Evolutionary conservation across 2,113 vertebrate species (phyloP).

Genomic region (Labeo rohita): DNA sequence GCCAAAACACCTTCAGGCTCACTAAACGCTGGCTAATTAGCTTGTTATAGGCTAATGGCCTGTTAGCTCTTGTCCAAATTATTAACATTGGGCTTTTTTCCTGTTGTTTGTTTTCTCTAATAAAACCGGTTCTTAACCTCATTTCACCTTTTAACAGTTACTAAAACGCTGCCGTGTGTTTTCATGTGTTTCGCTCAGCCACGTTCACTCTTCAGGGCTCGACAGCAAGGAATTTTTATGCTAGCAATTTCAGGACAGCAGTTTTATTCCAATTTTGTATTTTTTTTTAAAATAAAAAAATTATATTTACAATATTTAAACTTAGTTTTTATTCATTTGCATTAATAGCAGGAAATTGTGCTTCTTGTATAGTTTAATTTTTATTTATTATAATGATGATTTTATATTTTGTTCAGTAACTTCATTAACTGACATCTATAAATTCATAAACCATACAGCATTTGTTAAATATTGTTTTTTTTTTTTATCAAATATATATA

Average conservation of each 20-base stretch:
- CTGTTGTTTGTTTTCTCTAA: conserved; percentile 26
- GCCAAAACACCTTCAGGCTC: conserved; percentile 39
- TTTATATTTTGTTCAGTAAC: too few relatives aligned
- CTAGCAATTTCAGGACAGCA: not conserved
- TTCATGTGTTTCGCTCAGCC: conserved; percentile 11
- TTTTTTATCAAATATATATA: too few relatives aligned
- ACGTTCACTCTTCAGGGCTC: not conserved
- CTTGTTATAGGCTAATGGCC: conserved; percentile 44
- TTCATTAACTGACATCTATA: too few relatives aligned
- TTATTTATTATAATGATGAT: too few relatives aligned
- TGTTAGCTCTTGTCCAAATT: conserved; percentile 46
- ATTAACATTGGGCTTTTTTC: conserved; percentile 23
- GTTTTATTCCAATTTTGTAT: too few relatives aligned
- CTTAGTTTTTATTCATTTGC: too few relatives aligned
- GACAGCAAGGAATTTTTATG: not conserved
- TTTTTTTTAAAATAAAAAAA: too few relatives aligned
- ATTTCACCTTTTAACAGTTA: conserved; percentile 45
- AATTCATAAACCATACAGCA: too few relatives aligned
- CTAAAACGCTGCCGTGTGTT: conserved; percentile 8
- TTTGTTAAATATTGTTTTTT: too few relatives aligned
- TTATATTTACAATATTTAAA: too few relatives aligned
- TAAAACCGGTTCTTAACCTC: conserved; percentile 45
- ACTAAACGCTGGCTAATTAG: conserved; percentile 32
- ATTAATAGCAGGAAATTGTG: too few relatives aligned
- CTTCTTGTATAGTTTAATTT: too few relatives aligned